phyloP scores from a whole-genome alignment of 2,888 invertebrate genomes.

The Trichopria drosophilae region DNA sequence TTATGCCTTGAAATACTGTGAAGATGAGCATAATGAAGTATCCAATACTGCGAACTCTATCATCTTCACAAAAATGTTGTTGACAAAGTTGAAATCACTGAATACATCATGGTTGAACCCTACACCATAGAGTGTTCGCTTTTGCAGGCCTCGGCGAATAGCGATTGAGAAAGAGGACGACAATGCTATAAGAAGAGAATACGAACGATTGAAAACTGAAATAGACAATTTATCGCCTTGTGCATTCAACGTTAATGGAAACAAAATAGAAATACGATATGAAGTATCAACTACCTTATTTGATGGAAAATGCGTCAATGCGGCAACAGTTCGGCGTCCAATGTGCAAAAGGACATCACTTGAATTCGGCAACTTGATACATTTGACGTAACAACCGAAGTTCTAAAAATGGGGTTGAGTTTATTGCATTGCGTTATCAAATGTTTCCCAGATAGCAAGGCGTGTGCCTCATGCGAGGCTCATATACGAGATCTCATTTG shows the following conservation, averaged over 20 bases:
- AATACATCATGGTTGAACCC: neutral
- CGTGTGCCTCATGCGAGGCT: too few species aligned
- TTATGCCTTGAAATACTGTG: neutral
- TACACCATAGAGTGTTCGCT: neutral
- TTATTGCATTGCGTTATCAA: constrained; percentile 1
- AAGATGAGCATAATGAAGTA: neutral
- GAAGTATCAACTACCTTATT: neutral
- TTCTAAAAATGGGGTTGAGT: neutral
- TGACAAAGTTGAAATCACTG: neutral
- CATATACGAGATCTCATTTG: too few species aligned
- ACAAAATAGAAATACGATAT: neutral
- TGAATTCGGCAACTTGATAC: constrained; percentile 1
- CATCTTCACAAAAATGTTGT: neutral
- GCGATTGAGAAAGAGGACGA: constrained; percentile 1
- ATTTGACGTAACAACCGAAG: neutral
- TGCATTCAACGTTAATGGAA: neutral
- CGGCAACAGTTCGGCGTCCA: neutral
- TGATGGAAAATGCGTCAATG: constrained; percentile 4
- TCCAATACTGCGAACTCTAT: too few species aligned
- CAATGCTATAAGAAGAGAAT: neutral
- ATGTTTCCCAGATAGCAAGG: too few species aligned
- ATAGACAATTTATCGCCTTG: neutral
- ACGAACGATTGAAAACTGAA: neutral
- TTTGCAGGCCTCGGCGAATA: neutral
- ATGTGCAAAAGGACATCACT: constrained; percentile 1